These are phyloP conservation scores for Litocranius walleri DNA, from an alignment of 2,113 vertebrate genomes.

Conservation along the genomic window DNA sequence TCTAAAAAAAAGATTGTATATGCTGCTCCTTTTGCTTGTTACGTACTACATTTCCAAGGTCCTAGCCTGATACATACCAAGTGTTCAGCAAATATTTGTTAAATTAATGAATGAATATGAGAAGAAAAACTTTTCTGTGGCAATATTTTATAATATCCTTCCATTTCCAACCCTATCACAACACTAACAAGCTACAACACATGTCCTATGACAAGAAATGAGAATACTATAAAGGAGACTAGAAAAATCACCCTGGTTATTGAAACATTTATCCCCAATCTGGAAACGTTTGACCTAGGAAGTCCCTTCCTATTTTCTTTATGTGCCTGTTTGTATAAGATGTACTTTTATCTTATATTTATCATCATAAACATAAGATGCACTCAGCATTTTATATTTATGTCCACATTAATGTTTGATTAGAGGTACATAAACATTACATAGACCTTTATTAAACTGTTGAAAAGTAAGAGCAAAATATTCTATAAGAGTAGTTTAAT, in stretches of 20 bases:
- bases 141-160: neutral
- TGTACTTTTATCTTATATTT: neutral
- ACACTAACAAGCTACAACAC: neutral
- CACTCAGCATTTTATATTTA: neutral
- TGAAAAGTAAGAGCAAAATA: conserved; percentile 12
- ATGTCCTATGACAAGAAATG: neutral
- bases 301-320: neutral
- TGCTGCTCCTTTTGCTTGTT: neutral
- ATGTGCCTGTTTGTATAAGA: neutral
- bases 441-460: neutral
- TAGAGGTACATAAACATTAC: neutral
- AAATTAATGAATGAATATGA: neutral
- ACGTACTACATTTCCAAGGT: neutral
- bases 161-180: neutral
- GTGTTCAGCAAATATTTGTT: neutral
- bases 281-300: neutral
- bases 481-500: neutral
- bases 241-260: neutral
- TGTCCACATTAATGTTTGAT: neutral
- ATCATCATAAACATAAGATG: neutral
- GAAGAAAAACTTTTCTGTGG: neutral
- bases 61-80: neutral
- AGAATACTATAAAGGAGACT: neutral
- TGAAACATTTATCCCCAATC: neutral
- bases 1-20: neutral